Evolutionary conservation across 2,113 vertebrate species (phyloP).

Genomic region (Hyla sarda): DNA sequence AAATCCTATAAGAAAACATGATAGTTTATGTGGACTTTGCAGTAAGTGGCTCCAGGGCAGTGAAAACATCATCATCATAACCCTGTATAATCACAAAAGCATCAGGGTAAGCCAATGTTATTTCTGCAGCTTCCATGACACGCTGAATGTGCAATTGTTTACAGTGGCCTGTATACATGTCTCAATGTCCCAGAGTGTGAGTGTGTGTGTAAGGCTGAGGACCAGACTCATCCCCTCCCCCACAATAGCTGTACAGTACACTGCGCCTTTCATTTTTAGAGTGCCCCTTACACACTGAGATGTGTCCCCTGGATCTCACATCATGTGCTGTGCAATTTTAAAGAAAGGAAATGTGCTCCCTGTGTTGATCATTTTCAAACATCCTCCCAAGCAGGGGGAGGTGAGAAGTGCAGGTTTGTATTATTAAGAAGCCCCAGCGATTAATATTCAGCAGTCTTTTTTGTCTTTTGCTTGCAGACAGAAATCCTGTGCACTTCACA

Average conservation of each 20-base stretch:
- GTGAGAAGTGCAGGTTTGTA: conserved; percentile 56
- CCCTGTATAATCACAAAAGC: too few species aligned
- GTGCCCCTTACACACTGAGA: conserved; percentile 39
- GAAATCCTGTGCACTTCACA: not conserved
- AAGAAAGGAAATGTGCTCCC: conserved; percentile 55
- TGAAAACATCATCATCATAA: not conserved
- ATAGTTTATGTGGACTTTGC: conserved; percentile 16
- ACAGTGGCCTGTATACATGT: conserved; percentile 3
- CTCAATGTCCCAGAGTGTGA: not conserved
- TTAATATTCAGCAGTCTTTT: conserved; percentile 13
- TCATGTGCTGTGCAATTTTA: conserved; percentile 34
- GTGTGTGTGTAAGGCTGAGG: not conserved
- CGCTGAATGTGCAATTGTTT: conserved; percentile 4
- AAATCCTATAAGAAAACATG: conserved; percentile 2
- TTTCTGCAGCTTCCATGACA: not conserved
- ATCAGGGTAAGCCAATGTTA: too few species aligned
- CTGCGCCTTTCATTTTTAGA: conserved; percentile 37
- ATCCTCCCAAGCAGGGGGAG: conserved; percentile 51
- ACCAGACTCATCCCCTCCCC: not conserved
- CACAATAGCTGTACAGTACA: not conserved
- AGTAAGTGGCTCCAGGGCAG: conserved; percentile 30
- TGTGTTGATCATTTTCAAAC: conserved; percentile 51
- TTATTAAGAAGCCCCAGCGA: conserved; percentile 37
- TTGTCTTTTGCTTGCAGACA: conserved; percentile 8
- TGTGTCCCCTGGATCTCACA: conserved; percentile 25